Percentiles rank a stretch among this genome's conserved stretches.
Conservation (phyloP, 2,797 vertebrate genomes). For the Notolepis coatsorum region DNA sequence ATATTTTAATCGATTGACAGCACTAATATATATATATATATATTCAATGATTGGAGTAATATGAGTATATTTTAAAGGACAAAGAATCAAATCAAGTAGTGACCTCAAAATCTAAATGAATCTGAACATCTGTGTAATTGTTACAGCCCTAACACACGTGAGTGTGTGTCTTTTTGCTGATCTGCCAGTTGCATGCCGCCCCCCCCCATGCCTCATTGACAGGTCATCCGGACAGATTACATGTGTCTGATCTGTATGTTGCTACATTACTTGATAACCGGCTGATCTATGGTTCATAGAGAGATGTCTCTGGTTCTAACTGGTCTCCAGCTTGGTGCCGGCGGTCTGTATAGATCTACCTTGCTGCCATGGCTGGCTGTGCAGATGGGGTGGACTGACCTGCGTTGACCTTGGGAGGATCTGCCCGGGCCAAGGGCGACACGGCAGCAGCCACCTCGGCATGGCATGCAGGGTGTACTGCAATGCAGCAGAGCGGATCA, state of each 20-base stretch:
- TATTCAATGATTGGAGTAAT: too few species aligned
- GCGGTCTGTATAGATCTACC: slow-evolving; percentile 63
- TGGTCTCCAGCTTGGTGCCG: slow-evolving; percentile 59
- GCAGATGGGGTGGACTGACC: slow-evolving; percentile 78
- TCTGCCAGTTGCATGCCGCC: slow-evolving; percentile 17
- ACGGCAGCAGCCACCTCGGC: slow-evolving; percentile 64
- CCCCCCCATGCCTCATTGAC: slow-evolving; percentile 34
- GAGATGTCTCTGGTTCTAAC: slow-evolving; percentile 10
- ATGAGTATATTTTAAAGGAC: too few species aligned
- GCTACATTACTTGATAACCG: slow-evolving; percentile 36
- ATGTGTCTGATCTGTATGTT: slow-evolving; percentile 24
- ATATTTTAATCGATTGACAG: too few species aligned
- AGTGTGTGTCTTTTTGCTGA: slow-evolving; percentile 23
- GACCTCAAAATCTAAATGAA: too few species aligned
- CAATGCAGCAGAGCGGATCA: slow-evolving; percentile 83
- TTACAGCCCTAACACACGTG: too few species aligned
- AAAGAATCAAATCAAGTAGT: too few species aligned
- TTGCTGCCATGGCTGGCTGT: slow-evolving; percentile 54
- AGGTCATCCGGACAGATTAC: slow-evolving; percentile 36
- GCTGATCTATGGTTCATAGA: slow-evolving; percentile 3
- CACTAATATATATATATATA: too few species aligned
- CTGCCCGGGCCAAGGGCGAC: slow-evolving; percentile 64
- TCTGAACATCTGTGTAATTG: too few species aligned
- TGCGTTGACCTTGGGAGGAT: slow-evolving; percentile 74
- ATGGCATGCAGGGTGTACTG: slow-evolving; percentile 76